Evolutionary conservation across 2,113 vertebrate species (phyloP), one percentile per base, ranked within the genome.

Genomic region (Toxostoma redivivum): DNA sequence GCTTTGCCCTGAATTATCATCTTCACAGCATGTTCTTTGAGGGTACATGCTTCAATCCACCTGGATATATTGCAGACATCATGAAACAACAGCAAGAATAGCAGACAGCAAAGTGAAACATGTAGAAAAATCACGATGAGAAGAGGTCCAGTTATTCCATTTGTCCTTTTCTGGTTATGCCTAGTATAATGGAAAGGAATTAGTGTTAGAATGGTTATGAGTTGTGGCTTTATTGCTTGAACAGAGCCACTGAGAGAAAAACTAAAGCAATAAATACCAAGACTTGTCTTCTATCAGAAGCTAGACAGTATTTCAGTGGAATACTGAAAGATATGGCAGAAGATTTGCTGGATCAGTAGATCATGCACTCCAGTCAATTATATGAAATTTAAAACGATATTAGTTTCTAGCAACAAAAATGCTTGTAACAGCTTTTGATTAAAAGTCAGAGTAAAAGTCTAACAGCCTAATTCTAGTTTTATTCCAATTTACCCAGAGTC

Each of bases 51-150:
- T 94, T 95, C 66, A 94, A 56, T 96, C 77, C 69, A 77, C 22
- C 30, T 83, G 79, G 67, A 90, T n/a, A 35, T 45, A 9, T 65
- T 78, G 81, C 85, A 91, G 79, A 95, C 91, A 67, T 77, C 31
- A 42, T 23, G 35, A 88, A 91, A 87, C 8, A 53, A 80, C 84
- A 97, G 78, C 54, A 88, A 95, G 53, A 97, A 71, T 72, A 78
- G 95, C 93, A 91, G 93, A 96, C 94, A 93, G 91, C 35, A 95
- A 47, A 92, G 38, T 86, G 91, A 97, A 95, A 96, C 72, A 56
- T 11, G 44, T 90, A 92, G 94, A 90, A 96, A 81, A 93, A 57
- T 95, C 92, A 93, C 15, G 33, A 80, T 85, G 88, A 93, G 60
- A 80, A 84, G 61, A 42, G 44, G 62, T 97, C 97, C 95, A 97